phyloP scores from a whole-genome alignment of 2,888 invertebrate genomes.

The Chloroclystis v-ata region DNA sequence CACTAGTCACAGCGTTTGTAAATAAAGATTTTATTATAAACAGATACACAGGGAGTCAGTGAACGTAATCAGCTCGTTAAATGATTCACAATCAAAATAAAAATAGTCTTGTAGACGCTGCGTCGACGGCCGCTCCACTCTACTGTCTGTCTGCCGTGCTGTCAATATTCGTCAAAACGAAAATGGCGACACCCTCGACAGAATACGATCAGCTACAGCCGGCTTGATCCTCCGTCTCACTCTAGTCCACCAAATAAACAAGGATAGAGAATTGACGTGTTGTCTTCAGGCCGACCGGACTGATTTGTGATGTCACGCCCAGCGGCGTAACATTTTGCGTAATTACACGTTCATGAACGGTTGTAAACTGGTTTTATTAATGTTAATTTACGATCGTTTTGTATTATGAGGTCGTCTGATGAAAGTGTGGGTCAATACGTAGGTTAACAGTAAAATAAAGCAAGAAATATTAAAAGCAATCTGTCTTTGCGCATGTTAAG shows the following conservation, averaged over 20 bases:
- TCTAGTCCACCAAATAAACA: conserved; percentile 39
- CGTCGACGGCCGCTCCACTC: conserved; percentile 71
- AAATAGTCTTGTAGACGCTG: conserved; percentile 73
- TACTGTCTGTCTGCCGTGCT: conserved; percentile 71
- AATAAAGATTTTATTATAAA: conserved; percentile 53
- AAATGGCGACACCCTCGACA: conserved; percentile 84
- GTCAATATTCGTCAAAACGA: conserved; percentile 86
- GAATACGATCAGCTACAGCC: conserved; percentile 73
- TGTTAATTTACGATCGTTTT: conserved; percentile 66
- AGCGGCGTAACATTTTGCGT: conserved; percentile 78
- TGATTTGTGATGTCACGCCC: conserved; percentile 79
- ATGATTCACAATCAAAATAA: conserved; percentile 76
- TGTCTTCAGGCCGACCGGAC: conserved; percentile 69
- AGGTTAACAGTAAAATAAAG: conserved; percentile 56
- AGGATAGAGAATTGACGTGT: conserved; percentile 57
- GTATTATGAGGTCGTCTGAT: conserved; percentile 58
- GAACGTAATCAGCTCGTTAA: conserved; percentile 58
- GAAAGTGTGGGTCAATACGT: conserved; percentile 62
- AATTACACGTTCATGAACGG: conserved; percentile 68
- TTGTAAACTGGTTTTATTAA: conserved; percentile 75
- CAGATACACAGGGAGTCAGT: conserved; percentile 42
- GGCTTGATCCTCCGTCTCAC: conserved; percentile 48
- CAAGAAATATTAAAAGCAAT: conserved; percentile 52
- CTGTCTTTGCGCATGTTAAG: conserved; percentile 75
- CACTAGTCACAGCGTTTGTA: conserved; percentile 54